Evolutionary conservation across 2,888 invertebrate species (phyloP), one percentile per base, ranked within the genome.

Genomic region (Acanthopleura granulata): DNA sequence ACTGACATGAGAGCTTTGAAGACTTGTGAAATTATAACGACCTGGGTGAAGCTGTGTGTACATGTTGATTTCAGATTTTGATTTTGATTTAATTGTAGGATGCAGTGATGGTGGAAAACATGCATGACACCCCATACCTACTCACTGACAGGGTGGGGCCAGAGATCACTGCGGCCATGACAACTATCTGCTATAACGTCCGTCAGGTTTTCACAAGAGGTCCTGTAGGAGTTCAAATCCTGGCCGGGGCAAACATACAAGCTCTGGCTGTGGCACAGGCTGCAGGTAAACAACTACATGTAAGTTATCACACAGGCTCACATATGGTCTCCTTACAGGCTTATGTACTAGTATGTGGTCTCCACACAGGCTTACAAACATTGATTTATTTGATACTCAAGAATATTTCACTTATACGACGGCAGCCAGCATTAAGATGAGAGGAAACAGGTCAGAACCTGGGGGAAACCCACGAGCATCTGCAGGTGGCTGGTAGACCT

Each of bases 71-170:
- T 62, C n/a, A 30, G 49, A n/a, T 62, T 25, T 49, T 62, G 22
- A 30, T 22, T 40, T 75, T 6, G 62, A 50, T 75, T 12, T 29
- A 62, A 75, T 81, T 86, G 22, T 83, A 95, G 95, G 94, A 95
- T 89, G 94, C 93, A 1, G 90, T 95, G 30, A 85, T 95, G 61
- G 90, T 95, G 16, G 95, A 95, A 91, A 95, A 95, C 87, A 95
- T 95, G 95, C 93, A 94, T 85, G 95, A 95, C 86, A 88, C 94
- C 29, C 95, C 95, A 0, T 95, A 95, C 84, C 86, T 94, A 0
- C 92, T 92, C 83, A 90, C 92, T 0, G 89, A 90, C 69, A 84
- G 92, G 69, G 87, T 94, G 72, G 93, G 93, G 1, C 94, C 95
- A 0, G 95, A 95, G 90, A 93, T 93, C 18, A 92, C 92, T 0